Evolutionary conservation across 2,888 invertebrate genomes (phyloP).

Genomic region (Synanthedon formicaeformis): DNA sequence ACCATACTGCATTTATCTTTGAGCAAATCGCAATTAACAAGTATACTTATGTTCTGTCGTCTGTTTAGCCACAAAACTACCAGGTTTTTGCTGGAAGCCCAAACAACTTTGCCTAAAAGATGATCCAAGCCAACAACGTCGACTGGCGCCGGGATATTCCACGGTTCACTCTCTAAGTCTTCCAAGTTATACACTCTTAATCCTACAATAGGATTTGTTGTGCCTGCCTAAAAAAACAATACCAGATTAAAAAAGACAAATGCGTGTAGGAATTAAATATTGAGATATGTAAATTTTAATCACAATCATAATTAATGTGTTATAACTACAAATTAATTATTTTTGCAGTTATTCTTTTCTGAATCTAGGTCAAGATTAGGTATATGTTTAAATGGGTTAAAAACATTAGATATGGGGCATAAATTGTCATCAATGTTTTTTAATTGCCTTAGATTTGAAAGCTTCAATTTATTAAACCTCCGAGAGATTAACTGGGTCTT

Average conservation of each 20-base stretch:
- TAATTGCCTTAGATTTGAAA: no score
- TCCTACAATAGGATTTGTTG: conserved; percentile 78
- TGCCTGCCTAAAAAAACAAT: conserved; percentile 73
- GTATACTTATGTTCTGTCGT: conserved; percentile 78
- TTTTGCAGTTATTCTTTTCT: no score
- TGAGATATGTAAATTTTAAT: no score
- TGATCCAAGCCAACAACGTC: conserved; percentile 72
- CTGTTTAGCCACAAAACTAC: conserved; percentile 87
- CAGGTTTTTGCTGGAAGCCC: conserved; percentile 77
- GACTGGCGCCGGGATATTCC: conserved; percentile 63
- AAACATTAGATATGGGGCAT: no score
- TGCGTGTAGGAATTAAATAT: background rate
- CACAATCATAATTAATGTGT: no score
- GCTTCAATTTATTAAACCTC: no score
- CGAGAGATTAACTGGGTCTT: no score
- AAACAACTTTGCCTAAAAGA: conserved; percentile 77
- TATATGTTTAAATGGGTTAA: no score
- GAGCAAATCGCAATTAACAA: conserved; percentile 69
- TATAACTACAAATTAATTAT: no score
- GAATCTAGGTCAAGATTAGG: no score
- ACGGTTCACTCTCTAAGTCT: conserved; percentile 30
- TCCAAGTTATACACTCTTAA: conserved; percentile 72
- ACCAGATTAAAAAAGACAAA: background rate
- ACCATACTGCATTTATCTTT: conserved; percentile 49
- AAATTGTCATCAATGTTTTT: no score